Percentiles rank a stretch among this genome's conserved stretches.
phyloP scores from a whole-genome alignment of 2,113 vertebrate genomes.

The Cathartes aura region DNA sequence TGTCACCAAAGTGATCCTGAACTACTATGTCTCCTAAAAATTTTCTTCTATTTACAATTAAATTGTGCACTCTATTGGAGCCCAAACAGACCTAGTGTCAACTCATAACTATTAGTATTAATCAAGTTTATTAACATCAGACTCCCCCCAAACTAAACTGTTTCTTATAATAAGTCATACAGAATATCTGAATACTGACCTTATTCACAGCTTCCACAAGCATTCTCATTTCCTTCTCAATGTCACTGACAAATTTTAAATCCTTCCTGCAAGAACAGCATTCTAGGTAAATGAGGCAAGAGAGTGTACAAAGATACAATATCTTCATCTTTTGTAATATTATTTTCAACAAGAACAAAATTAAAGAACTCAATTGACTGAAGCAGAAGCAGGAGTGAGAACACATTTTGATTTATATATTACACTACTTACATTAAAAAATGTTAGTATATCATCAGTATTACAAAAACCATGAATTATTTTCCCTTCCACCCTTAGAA shows the following conservation, averaged over 20 bases:
- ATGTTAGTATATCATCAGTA: neutral
- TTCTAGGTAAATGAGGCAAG: neutral
- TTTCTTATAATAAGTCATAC: neutral
- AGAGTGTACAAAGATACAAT: neutral
- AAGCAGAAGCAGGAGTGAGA: neutral
- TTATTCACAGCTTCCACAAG: constrained; percentile 93
- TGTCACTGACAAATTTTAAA: constrained; percentile 90
- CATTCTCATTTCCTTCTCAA: constrained; percentile 93
- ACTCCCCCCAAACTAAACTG: neutral
- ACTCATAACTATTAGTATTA: neutral
- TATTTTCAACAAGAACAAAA: neutral
- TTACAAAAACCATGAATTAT: neutral
- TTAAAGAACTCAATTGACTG: neutral
- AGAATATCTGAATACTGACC: constrained; percentile 76
- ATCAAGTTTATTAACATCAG: neutral
- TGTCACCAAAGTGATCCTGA: neutral
- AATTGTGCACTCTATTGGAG: neutral
- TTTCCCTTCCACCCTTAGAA: neutral
- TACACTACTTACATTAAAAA: neutral
- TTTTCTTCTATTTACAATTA: neutral
- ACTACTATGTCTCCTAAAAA: neutral
- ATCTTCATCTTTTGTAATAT: neutral
- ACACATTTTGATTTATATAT: neutral
- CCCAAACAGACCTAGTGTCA: neutral
- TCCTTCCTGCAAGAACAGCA: constrained; percentile 86